Base-by-base conservation (phyloP, 2,888 invertebrate species). In the Nemapogon koenigi region DNA sequence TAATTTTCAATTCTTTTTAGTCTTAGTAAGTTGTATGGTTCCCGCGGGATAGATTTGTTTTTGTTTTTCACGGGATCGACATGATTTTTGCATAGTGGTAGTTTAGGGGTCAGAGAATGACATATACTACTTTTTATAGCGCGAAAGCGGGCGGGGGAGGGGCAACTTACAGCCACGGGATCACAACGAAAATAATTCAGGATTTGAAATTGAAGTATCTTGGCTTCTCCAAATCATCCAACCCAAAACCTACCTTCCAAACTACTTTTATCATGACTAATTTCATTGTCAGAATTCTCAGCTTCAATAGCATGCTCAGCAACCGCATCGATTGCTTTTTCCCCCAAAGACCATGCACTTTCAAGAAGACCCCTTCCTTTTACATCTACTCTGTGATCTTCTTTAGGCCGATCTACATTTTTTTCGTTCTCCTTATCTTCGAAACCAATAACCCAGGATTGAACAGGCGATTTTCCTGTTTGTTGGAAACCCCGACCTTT, bases 211-310 rank as follows among this genome's bases (percentile, higher is more conserved):
- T 7, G 8, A 22, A 7, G 6, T 22, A 6, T 22, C 8, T 6
- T 22, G 8, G 6, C 8, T 22, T 7, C 6, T 7, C 22, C 6
- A 28, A 11, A 7, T 4, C 8, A n/a, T 7, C 4, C 11, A 49
- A 50, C 52, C 62, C 60, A 51, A 51, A 61, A 76, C 68, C 66
- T 49, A 65, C 72, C 72, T 73, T 53, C 58, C 36, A 67, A 29
- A n/a, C 70, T 60, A 43, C 66, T 68, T 35, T 62, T 61, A 50
- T 72, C 71, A 29, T 54, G 31, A 16, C 10, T 48, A 2, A 76
- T 38, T 6, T 64, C 76, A 50, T 78, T 63, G 25, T 73, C 73
- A 1, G 46, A 39, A 32, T 62, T 52, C 35, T 78, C 78, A 41
- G 53, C 59, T 16, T 67, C 57, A 18, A 72, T 35, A 0, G 64